Base-by-base conservation (phyloP, 2,797 vertebrate genomes). In the Rhinophrynus dorsalis region DNA sequence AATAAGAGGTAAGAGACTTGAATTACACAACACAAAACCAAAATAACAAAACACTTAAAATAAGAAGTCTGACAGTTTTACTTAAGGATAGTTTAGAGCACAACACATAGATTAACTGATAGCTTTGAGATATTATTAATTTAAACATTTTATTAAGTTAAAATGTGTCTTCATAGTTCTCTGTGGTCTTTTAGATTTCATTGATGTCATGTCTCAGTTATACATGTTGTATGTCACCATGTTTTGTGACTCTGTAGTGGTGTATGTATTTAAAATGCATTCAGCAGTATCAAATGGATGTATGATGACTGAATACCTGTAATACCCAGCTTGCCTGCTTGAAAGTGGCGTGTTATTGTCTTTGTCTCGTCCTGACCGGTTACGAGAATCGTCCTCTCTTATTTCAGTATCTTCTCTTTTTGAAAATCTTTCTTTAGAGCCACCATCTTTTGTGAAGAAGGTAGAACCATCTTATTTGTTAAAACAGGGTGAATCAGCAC, bases 371-470 rank as follows among this genome's bases (percentile, higher is more conserved):
- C 4, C 18, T 37, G 18, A 18, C 17, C 20, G 23, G 54, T 55
- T 37, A 21, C 17, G 1, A 33, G 9, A 33, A 66, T 51, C 1
- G 3, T 37, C n/a, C 29, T 26, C 40, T 67, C 44, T n/a, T 59
- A 47, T 75, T 83, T 84, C 77, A 80, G 8, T 2, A 17, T 44
- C 66, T 44, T 77, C 62, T 76, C 30, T 50, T 54, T 81, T 51
- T 33, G 23, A 66, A 65, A 74, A 57, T 67, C 77, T 55, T 75
- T 73, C 81, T 88, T 64, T 89, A 98, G 96, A 98, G 67, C 96
- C 96, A 21, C 96, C 97, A 3, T 83, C 85, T 12, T 98, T 99
- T 86, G 84, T 94, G 78, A 99, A 96, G 89, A 99, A 95, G 85
- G 85, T 97, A 79, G 96, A 99, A 57, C 90, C 94, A 9, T 96